Evolutionary conservation across 2,797 vertebrate species (phyloP).

Genomic region (Argya squamiceps): DNA sequence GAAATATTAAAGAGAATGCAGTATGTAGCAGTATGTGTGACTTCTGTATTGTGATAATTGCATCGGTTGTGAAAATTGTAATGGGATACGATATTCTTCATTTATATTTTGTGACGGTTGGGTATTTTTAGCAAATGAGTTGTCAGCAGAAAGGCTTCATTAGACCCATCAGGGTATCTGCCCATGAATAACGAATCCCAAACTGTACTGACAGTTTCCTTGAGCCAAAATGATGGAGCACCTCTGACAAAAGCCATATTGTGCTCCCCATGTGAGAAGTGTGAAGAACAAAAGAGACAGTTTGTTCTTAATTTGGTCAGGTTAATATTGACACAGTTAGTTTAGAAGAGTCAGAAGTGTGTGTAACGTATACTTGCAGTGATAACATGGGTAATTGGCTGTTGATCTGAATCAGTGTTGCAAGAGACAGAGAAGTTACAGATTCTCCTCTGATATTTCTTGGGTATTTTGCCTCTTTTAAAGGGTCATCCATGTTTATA

Average conservation of each 20-base stretch:
- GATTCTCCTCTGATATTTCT: neutral
- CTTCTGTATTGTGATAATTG: slow-evolving; percentile 54
- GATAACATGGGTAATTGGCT: slow-evolving; percentile 60
- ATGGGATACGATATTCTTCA: slow-evolving; percentile 65
- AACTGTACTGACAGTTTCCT: slow-evolving; percentile 88
- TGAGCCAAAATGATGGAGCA: slow-evolving; percentile 88
- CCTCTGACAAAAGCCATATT: slow-evolving; percentile 94
- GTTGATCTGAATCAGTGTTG: slow-evolving; percentile 70
- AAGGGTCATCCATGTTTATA: neutral
- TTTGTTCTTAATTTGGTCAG: slow-evolving; percentile 89
- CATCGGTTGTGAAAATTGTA: slow-evolving; percentile 43
- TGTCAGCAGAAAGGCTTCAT: slow-evolving; percentile 92
- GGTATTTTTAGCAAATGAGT: slow-evolving; percentile 87
- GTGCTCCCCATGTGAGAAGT: slow-evolving; percentile 80
- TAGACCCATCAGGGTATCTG: slow-evolving; percentile 94
- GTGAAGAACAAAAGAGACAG: slow-evolving; percentile 82
- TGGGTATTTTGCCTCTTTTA: slow-evolving; percentile 13
- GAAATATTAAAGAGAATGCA: slow-evolving; percentile 12
- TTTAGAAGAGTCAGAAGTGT: slow-evolving; percentile 74
- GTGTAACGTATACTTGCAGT: slow-evolving; percentile 44
- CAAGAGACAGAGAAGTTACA: neutral
- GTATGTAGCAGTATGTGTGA: neutral
- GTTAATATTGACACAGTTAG: slow-evolving; percentile 98
- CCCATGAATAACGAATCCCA: slow-evolving; percentile 92
- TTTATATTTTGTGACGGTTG: slow-evolving; percentile 73